These are phyloP conservation scores for Apamea crenata DNA, from an alignment of 2,888 invertebrate species.

Conservation along the genomic window DNA sequence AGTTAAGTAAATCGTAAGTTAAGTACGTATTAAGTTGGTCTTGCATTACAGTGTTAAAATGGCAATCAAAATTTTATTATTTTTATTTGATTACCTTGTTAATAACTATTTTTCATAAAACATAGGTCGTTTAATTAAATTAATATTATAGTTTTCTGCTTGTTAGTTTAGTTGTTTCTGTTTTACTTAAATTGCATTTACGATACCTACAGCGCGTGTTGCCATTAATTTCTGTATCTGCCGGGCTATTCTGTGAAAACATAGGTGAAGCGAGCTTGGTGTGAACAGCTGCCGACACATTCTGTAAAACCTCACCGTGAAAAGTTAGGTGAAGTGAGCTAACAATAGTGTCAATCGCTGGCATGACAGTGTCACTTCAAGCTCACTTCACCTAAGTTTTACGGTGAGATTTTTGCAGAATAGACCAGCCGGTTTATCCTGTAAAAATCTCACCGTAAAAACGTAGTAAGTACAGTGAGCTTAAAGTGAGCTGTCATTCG, in stretches of 20 bases:
- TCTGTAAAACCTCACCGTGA: too few relatives aligned
- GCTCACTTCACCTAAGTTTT: too few relatives aligned
- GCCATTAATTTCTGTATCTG: not conserved
- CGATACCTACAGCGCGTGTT: not conserved
- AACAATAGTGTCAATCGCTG: too few relatives aligned
- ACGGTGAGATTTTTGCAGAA: too few relatives aligned
- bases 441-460: too few relatives aligned
- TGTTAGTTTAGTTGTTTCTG: not conserved
- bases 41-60: constrained; percentile 18
- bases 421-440: too few relatives aligned
- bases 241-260: not conserved
- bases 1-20: constrained; percentile 13
- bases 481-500: too few relatives aligned
- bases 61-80: constrained; percentile 7
- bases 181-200: not conserved
- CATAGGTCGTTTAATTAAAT: not conserved
- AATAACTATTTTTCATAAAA: constrained; percentile 12
- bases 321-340: too few relatives aligned
- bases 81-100: constrained; percentile 21
- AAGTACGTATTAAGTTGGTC: constrained; percentile 10
- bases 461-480: too few relatives aligned
- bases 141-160: not conserved
- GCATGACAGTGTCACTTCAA: too few relatives aligned
- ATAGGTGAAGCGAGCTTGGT: too few relatives aligned
- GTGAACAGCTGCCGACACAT: too few relatives aligned